Evolutionary conservation across 2,113 vertebrate species (phyloP), one percentile per base, ranked within the genome.

Genomic region (Blennius ocellaris): DNA sequence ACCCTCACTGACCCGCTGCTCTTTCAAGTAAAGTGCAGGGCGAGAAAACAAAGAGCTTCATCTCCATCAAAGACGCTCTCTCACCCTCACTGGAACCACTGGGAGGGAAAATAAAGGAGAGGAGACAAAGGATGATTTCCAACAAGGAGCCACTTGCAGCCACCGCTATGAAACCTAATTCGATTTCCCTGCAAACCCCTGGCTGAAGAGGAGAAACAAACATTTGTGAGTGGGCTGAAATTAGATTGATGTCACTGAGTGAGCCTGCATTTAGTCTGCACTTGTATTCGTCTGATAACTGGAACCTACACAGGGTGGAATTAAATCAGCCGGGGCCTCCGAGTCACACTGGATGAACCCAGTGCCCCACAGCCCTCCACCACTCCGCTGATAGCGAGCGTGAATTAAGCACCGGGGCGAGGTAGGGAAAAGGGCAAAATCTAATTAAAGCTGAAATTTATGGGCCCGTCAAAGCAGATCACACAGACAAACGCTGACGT

Each of bases 361-460:
- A 73, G 49, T 78, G 61, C 30, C 30, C 40, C 59, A 37, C 39
- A 43, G 43, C 36, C 50, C 67, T 52, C 48, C 30, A 41, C 45
- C 63, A 39, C 57, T 84, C 61, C 30, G 45, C 66, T 69, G 64
- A 84, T 71, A 77, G 65, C 55, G 12, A 76, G 21, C 39, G 14
- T 17, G 43, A 57, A 78, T 82, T 30, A 80, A 78, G n/a, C 52
- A 49, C 14, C 37, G 59, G 79, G 79, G 54, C 8, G 51, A 75
- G 40, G 76, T 40, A 49, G 73, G 73, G 48, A 77, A 85, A 81
- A 76, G 74, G 73, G 62, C 43, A 44, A 76, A 89, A 83, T 88
- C 49, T 71, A 87, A 90, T 90, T 87, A 88, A 80, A 87, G 67
- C 40, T 52, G 51, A 85, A 76, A 90, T 89, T 38, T 81, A 87